Percentiles rank a stretch among this genome's conserved stretches.
These are phyloP conservation scores for Nephrotoma guestfalica DNA, from an alignment of 2,888 invertebrate species.

Conservation along the genomic window DNA sequence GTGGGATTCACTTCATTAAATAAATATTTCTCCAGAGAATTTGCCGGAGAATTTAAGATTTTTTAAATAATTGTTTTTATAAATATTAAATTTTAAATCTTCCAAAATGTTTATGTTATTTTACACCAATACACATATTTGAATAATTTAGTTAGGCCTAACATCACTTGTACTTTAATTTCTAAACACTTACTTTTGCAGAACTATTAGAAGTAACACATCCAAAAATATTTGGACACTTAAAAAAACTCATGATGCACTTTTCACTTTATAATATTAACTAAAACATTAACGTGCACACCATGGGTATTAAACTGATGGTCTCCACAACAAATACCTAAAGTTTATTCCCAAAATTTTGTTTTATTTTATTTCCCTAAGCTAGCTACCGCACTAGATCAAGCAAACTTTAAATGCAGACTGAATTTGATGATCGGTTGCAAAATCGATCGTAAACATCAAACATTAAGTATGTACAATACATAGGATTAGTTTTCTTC, in stretches of 20 bases:
- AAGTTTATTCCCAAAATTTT: background rate
- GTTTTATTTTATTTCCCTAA: background rate
- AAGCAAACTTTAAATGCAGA: background rate
- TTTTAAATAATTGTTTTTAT: too few species aligned
- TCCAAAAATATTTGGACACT: background rate
- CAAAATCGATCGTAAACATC: background rate
- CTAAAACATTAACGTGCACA: background rate
- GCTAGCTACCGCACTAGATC: background rate
- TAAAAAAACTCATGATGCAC: background rate
- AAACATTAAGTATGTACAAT: background rate
- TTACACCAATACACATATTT: too few species aligned
- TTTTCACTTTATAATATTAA: background rate
- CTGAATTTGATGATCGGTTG: background rate
- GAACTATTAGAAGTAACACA: background rate
- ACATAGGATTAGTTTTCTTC: background rate
- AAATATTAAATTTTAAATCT: too few species aligned
- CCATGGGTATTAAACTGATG: background rate
- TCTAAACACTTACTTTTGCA: background rate
- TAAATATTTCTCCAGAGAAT: too few species aligned
- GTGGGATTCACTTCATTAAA: too few species aligned
- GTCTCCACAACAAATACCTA: background rate
- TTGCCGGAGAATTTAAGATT: too few species aligned
- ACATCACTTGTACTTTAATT: too few species aligned
- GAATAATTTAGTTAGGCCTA: too few species aligned
- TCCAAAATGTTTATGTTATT: too few species aligned